Conservation (phyloP, 53 echinoderm and acorn worm species). For the Echinometra lucunter region DNA sequence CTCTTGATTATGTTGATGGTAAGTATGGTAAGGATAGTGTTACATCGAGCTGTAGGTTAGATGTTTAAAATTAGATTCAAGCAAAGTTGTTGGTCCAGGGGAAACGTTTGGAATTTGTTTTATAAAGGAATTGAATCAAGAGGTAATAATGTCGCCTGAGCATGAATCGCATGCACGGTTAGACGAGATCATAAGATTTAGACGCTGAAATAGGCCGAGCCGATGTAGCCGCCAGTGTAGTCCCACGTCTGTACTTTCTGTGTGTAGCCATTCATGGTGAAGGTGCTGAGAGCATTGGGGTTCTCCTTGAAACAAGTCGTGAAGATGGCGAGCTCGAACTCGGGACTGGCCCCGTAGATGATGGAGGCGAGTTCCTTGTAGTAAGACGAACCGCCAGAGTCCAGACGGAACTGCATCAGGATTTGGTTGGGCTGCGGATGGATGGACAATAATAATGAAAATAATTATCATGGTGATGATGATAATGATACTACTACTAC, state of each 20-base stretch:
- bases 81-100: no score
- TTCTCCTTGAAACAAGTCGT: conserved; percentile 79
- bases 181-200: no score
- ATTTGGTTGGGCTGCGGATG: conserved; percentile 71
- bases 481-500: no score
- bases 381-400: conserved; percentile 47
- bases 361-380: conserved; percentile 80
- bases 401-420: conserved; percentile 81
- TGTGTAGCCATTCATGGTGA: conserved; percentile 71
- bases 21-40: no score
- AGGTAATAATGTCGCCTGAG: no score
- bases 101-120: no score
- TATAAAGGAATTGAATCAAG: no score
- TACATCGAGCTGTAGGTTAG: no score
- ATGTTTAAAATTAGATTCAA: no score
- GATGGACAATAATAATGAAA: background rate
- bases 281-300: conserved; percentile 73
- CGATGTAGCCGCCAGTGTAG: conserved; percentile 76
- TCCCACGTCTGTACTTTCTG: conserved; percentile 83
- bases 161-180: no score
- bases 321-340: conserved; percentile 93
- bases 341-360: conserved; percentile 84
- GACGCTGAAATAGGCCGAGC: conserved; percentile 74
- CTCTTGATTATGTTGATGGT: no score
- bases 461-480: background rate